Percentiles rank a stretch among this genome's conserved stretches.
These are phyloP conservation scores for Callionymus lyra DNA, from an alignment of 2,113 vertebrate species.

Conservation along the genomic window DNA sequence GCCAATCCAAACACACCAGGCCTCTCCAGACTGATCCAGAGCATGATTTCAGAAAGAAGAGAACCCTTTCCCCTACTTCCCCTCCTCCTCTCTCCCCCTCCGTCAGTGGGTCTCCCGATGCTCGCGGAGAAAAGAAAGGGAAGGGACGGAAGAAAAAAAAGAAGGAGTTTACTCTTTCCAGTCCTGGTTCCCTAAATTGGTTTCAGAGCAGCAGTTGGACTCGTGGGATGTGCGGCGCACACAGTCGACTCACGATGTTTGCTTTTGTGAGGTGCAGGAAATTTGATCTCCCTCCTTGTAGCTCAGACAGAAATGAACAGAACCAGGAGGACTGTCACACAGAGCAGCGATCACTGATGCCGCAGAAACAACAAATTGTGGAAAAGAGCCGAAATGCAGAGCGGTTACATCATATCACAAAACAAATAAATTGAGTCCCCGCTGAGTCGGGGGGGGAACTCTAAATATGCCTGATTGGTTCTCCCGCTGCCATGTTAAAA, in stretches of 20 bases:
- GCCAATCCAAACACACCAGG: constrained; percentile 77
- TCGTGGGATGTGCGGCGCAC: constrained; percentile 63
- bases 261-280: constrained; percentile 63
- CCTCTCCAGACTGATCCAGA: constrained; percentile 70
- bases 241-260: constrained; percentile 59
- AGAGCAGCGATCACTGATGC: constrained; percentile 39
- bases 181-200: constrained; percentile 75
- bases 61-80: constrained; percentile 46
- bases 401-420: too few species aligned
- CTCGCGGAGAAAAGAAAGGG: constrained; percentile 29
- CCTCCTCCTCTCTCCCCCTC: constrained; percentile 43
- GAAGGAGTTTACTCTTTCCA: constrained; percentile 70
- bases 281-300: constrained; percentile 51
- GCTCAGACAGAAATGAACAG: constrained; percentile 42
- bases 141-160: constrained; percentile 34
- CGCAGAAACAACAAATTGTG: constrained; percentile 34
- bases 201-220: constrained; percentile 77
- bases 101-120: constrained; percentile 38
- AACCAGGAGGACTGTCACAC: constrained; percentile 24
- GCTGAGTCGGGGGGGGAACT: constrained; percentile 43
- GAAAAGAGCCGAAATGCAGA: constrained; percentile 20
- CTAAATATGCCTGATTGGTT: constrained; percentile 59
- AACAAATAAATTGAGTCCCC: constrained; percentile 39
- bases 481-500: constrained; percentile 37
- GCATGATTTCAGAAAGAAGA: constrained; percentile 73